Evolutionary conservation across 2,113 vertebrate genomes (phyloP).

Genomic region (Sinocyclocheilus rhinocerous): DNA sequence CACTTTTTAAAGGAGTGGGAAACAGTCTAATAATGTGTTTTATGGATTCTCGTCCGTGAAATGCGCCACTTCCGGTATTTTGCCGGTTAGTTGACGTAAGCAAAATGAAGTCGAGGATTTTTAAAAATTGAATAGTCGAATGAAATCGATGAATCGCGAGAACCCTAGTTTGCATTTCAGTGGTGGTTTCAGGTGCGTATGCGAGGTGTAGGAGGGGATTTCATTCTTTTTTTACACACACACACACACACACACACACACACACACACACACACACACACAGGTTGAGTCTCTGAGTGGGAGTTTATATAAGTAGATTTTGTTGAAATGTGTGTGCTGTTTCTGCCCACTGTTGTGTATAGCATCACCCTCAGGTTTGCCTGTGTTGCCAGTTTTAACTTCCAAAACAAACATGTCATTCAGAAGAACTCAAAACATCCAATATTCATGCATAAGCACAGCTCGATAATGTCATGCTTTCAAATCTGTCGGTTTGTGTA

Average conservation of each 20-base stretch:
- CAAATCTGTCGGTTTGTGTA: neutral
- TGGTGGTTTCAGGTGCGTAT: conserved; percentile 11
- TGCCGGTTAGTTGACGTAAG: no score
- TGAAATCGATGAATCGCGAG: no score
- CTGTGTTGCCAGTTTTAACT: neutral
- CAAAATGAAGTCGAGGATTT: no score
- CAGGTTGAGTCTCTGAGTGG: neutral
- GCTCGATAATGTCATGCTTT: neutral
- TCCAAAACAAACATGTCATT: conserved; percentile 6
- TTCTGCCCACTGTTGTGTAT: neutral
- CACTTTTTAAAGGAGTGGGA: no score
- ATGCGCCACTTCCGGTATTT: no score
- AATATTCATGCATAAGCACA: neutral
- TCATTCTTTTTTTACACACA: conserved; percentile 13
- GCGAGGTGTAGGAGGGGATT: conserved; percentile 23
- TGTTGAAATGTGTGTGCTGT: neutral
- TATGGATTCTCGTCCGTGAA: no score
- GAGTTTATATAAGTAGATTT: conserved; percentile 24
- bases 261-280: neutral
- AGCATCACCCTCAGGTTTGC: neutral
- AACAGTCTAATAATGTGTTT: no score
- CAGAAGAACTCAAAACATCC: neutral
- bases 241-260: conserved; percentile 7
- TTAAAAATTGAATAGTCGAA: no score
- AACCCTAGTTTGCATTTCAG: neutral